These are phyloP conservation scores for Peromyscus maniculatus DNA, from an alignment of 2,113 vertebrate genomes.

Conservation along the genomic window DNA sequence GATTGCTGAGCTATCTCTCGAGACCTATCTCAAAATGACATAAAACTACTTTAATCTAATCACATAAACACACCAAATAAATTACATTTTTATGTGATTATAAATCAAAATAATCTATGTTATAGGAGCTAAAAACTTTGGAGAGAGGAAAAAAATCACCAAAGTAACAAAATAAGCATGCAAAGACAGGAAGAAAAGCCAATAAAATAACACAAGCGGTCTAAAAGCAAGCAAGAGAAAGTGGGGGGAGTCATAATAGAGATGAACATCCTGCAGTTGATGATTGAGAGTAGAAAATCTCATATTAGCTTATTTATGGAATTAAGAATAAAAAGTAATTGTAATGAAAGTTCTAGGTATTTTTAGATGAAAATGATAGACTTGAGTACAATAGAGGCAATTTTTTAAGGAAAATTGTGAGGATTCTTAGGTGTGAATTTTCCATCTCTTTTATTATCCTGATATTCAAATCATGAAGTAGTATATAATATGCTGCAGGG, in stretches of 20 bases:
- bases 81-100: slow-evolving; percentile 15
- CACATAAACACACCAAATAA: slow-evolving; percentile 49
- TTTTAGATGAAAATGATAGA: not conserved
- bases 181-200: not conserved
- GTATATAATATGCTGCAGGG: not conserved
- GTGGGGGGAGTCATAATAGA: not conserved
- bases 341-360: slow-evolving; percentile 22
- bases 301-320: not conserved
- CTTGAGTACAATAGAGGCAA: not conserved
- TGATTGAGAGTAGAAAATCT: not conserved
- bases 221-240: slow-evolving; percentile 11
- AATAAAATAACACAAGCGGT: slow-evolving; percentile 29
- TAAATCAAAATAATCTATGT: slow-evolving; percentile 43
- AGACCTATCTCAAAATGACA: not conserved
- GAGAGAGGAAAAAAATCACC: not conserved
- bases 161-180: slow-evolving; percentile 23
- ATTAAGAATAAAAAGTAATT: slow-evolving; percentile 43
- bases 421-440: not conserved
- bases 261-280: not conserved
- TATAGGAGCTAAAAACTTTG: slow-evolving; percentile 15
- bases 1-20: not conserved
- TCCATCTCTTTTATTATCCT: slow-evolving; percentile 12
- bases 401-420: not conserved
- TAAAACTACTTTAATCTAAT: slow-evolving; percentile 42
- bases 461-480: slow-evolving; percentile 1